phyloP scores from a whole-genome alignment of 2,797 vertebrate species.

The Saxicola maurus region DNA sequence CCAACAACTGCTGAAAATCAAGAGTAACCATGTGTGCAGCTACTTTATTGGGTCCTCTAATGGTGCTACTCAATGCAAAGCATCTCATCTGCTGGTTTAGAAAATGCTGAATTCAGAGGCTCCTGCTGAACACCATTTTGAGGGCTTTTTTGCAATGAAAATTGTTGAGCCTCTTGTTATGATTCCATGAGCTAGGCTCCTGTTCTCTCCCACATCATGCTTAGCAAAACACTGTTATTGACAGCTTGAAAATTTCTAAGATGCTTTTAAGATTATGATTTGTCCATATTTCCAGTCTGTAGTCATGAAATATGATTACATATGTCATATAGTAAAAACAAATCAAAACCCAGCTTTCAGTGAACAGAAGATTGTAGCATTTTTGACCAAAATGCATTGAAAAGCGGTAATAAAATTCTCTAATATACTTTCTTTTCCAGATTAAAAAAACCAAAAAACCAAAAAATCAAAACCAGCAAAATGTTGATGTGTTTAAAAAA shows the following conservation, averaged over 20 bases:
- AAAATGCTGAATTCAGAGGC: background rate
- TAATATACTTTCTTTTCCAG: background rate
- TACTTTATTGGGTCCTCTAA: background rate
- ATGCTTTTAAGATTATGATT: background rate
- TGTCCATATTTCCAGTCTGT: background rate
- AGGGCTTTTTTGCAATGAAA: background rate
- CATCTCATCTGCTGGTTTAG: background rate
- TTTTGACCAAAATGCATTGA: background rate
- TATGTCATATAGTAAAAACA: background rate
- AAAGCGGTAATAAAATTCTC: background rate
- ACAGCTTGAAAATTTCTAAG: background rate
- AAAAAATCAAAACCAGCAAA: background rate
- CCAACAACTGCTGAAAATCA: background rate
- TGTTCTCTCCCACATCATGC: background rate
- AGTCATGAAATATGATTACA: background rate
- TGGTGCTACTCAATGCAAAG: too few species aligned
- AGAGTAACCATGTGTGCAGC: background rate
- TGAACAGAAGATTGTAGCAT: background rate
- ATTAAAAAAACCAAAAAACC: background rate
- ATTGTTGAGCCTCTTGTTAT: background rate
- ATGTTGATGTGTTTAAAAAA: background rate
- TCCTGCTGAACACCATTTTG: background rate
- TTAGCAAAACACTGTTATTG: background rate
- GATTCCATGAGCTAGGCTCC: background rate
- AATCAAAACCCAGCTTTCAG: background rate